Conservation (phyloP, 2,113 vertebrate species). For the Vidua chalybeata region DNA sequence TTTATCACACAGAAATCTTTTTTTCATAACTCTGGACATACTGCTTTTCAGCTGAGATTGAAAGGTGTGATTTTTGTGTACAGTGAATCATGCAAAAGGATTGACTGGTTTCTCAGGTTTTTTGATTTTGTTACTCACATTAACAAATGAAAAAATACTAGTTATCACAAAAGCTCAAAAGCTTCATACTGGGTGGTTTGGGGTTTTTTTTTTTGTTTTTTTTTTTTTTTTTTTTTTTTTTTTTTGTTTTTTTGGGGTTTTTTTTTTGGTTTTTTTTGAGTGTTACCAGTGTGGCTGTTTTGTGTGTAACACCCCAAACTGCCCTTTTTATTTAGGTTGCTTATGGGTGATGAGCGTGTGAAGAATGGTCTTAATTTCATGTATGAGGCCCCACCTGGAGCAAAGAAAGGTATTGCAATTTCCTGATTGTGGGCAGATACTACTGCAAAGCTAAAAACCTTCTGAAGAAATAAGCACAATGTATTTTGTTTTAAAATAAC, state of each 20-base stretch:
- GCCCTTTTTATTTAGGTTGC: slow-evolving; percentile 76
- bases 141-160: background rate
- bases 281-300: background rate
- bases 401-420: slow-evolving; percentile 87
- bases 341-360: slow-evolving; percentile 98
- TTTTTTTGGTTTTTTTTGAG: background rate
- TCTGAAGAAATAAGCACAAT: background rate
- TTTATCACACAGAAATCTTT: background rate
- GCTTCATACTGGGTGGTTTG: background rate
- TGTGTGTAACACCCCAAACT: background rate
- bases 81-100: rapidly evolving
- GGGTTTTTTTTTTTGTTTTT: background rate
- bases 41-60: background rate
- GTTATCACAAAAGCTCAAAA: background rate
- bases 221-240: too few relatives aligned
- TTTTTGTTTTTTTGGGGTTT: too few relatives aligned
- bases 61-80: background rate
- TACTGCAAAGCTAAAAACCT: background rate
- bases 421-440: background rate
- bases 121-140: background rate
- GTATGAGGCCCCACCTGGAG: slow-evolving; percentile 98
- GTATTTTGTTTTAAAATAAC: background rate
- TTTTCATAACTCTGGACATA: background rate
- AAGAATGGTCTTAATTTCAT: slow-evolving; percentile 99
- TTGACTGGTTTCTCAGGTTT: background rate